phyloP scores from a whole-genome alignment of 2,113 vertebrate genomes.

The Oncorhynchus mykiss region DNA sequence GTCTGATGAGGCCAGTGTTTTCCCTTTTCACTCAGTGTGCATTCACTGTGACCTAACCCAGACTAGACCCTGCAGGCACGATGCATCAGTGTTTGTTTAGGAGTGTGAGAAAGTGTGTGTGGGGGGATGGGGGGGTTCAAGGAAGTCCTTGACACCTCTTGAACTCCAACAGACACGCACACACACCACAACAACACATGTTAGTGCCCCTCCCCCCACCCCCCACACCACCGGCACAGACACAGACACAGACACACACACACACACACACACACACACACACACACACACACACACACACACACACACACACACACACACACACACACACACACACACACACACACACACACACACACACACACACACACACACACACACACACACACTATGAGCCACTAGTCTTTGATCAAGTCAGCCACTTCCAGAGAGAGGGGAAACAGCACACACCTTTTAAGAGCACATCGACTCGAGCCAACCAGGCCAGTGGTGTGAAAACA shows the following conservation, averaged over 20 bases:
- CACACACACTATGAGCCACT: not conserved
- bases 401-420: conserved; percentile 9
- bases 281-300: not conserved
- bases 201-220: too few relatives aligned
- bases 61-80: too few relatives aligned
- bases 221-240: not conserved
- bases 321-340: not conserved
- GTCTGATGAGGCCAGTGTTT: conserved; percentile 6
- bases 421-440: conserved; percentile 3
- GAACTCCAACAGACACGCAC: too few relatives aligned
- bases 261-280: conserved; percentile 11
- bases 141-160: too few relatives aligned
- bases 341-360: conserved; percentile 13
- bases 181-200: too few relatives aligned
- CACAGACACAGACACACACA: not conserved
- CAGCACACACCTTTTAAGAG: conserved; percentile 21
- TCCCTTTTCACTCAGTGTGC: not conserved
- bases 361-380: not conserved
- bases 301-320: conserved; percentile 1
- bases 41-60: not conserved
- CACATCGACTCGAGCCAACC: conserved; percentile 38
- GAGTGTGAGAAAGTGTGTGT: conserved; percentile 1
- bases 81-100: not conserved
- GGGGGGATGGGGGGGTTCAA: not conserved
- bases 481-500: conserved; percentile 36